These are phyloP conservation scores for Luperina testacea DNA, from an alignment of 2,888 invertebrate species.

Conservation along the genomic window DNA sequence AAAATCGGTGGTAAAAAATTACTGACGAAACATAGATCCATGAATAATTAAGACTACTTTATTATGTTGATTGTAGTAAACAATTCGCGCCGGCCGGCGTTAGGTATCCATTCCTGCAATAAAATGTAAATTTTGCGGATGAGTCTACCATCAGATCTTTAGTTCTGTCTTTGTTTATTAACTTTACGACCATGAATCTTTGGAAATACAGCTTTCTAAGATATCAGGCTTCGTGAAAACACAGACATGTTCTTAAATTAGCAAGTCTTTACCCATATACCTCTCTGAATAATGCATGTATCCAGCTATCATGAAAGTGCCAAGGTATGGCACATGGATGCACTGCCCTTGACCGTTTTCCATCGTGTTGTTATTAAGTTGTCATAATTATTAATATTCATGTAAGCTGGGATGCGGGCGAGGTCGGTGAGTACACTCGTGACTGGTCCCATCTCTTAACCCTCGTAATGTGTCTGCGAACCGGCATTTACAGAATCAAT, in stretches of 20 bases:
- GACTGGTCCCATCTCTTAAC: slow-evolving; percentile 16
- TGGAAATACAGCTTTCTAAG: slow-evolving; percentile 60
- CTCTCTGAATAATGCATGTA: slow-evolving; percentile 52
- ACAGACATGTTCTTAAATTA: slow-evolving; percentile 51
- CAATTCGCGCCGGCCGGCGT: slow-evolving; percentile 25
- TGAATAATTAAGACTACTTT: slow-evolving; percentile 42
- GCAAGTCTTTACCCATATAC: slow-evolving; percentile 36
- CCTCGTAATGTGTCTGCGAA: background rate
- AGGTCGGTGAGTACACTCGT: slow-evolving; percentile 37
- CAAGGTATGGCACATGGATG: slow-evolving; percentile 63
- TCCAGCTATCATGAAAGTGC: slow-evolving; percentile 35
- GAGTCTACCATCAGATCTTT: slow-evolving; percentile 44
- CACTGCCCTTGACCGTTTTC: slow-evolving; percentile 80
- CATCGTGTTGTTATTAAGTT: slow-evolving; percentile 72
- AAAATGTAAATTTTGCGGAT: slow-evolving; percentile 47
- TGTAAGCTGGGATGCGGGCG: slow-evolving; percentile 74
- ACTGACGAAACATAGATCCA: slow-evolving; percentile 40
- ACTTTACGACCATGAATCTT: slow-evolving; percentile 55
- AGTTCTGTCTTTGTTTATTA: slow-evolving; percentile 56
- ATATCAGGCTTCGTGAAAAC: slow-evolving; percentile 52
- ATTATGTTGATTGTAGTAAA: slow-evolving; percentile 55
- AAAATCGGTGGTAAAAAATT: slow-evolving; percentile 22
- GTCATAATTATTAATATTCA: slow-evolving; percentile 76
- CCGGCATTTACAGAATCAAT: slow-evolving; percentile 8
- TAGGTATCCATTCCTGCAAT: slow-evolving; percentile 36